Evolutionary conservation across 2,113 vertebrate genomes (phyloP).

Genomic region (Stegostoma tigrinum): DNA sequence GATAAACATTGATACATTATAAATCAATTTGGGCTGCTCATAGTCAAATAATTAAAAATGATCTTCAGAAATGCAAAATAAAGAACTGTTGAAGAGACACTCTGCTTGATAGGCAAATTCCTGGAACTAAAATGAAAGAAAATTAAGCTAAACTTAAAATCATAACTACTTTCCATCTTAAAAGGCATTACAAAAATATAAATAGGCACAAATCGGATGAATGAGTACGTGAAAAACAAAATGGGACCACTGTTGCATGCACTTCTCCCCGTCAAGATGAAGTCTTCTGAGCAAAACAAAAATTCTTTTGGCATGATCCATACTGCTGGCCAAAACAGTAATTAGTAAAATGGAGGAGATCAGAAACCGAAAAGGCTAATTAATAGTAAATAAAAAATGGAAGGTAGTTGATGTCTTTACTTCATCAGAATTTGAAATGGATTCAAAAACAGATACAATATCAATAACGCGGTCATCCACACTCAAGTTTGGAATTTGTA

Average conservation of each 20-base stretch:
- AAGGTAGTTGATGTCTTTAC: neutral
- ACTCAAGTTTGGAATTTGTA: neutral
- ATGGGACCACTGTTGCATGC: neutral
- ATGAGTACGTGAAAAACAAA: neutral
- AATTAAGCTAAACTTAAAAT: slow-evolving; percentile 67
- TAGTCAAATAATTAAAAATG: slow-evolving; percentile 99
- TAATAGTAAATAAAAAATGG: neutral
- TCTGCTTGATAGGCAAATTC: slow-evolving; percentile 99
- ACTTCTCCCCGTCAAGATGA: neutral
- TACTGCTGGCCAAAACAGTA: neutral
- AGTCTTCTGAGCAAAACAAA: neutral
- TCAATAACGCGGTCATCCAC: neutral
- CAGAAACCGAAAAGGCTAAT: neutral
- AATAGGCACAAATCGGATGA: neutral
- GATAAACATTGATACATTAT: slow-evolving; percentile 56
- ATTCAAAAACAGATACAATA: neutral
- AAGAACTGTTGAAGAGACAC: slow-evolving; percentile 99
- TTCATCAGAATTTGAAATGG: neutral
- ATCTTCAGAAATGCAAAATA: slow-evolving; percentile 99
- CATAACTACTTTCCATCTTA: neutral
- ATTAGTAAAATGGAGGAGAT: neutral
- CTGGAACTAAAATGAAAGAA: slow-evolving; percentile 97
- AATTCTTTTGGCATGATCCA: neutral
- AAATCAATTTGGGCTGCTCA: slow-evolving; percentile 84
- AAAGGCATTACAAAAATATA: neutral